Percentiles rank a stretch among this genome's conserved stretches.
Evolutionary conservation across 2,888 invertebrate species (phyloP).

Genomic region (Cataglyphis rosenhaueri): DNA sequence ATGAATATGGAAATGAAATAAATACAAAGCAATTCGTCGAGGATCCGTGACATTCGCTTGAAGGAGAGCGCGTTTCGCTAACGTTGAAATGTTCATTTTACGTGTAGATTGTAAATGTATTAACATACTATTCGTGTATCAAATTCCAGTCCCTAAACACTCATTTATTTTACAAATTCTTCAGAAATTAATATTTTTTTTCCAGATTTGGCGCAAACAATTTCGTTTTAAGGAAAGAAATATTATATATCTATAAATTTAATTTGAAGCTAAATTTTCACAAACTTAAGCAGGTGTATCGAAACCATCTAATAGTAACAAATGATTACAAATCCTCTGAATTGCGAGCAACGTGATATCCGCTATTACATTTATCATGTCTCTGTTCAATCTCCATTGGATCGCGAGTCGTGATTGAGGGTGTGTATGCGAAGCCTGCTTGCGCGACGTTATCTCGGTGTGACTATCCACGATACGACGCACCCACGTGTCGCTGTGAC

Average conservation of each 20-base stretch:
- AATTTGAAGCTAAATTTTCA: not conserved
- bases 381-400: not conserved
- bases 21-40: slow-evolving; percentile 65
- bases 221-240: not conserved
- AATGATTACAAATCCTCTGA: not conserved
- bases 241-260: not conserved
- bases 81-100: not conserved
- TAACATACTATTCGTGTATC: not conserved
- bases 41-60: slow-evolving; percentile 53
- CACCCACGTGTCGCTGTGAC: slow-evolving; percentile 62
- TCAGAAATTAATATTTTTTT: not conserved
- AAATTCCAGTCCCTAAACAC: not conserved
- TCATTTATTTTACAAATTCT: not conserved
- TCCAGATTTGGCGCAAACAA: not conserved
- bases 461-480: slow-evolving; percentile 60
- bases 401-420: slow-evolving; percentile 51
- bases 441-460: slow-evolving; percentile 48
- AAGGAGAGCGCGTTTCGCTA: slow-evolving; percentile 20
- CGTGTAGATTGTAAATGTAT: too few species aligned
- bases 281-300: not conserved
- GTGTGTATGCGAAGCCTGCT: slow-evolving; percentile 71
- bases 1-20: slow-evolving; percentile 71
- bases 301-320: not conserved
- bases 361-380: not conserved
- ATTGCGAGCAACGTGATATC: not conserved